Percentiles rank a stretch among this genome's conserved stretches.
These are phyloP conservation scores for Coelopa pilipes DNA, from an alignment of 2,888 invertebrate species.

Conservation along the genomic window DNA sequence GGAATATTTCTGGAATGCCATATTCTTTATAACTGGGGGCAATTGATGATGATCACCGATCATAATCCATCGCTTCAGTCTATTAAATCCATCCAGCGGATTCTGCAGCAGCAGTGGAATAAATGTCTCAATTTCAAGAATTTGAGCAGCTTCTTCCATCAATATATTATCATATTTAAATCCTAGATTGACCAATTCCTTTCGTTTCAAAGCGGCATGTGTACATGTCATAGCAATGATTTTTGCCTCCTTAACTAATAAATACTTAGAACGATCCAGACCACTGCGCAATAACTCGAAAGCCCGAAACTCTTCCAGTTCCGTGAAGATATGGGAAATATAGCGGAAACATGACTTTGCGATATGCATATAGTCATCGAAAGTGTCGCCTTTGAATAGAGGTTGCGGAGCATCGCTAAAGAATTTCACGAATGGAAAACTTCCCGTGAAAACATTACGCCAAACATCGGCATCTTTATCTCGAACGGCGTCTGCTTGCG, in stretches of 20 bases:
- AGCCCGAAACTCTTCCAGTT: slow-evolving; percentile 97
- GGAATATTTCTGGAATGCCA: slow-evolving; percentile 99
- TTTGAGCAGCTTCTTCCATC: slow-evolving; percentile 99
- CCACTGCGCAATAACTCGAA: slow-evolving; percentile 97
- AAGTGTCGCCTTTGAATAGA: slow-evolving; percentile 82
- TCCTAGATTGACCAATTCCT: slow-evolving; percentile 93
- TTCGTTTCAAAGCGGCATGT: slow-evolving; percentile 96
- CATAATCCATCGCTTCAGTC: slow-evolving; percentile 99
- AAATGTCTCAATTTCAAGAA: slow-evolving; percentile 99
- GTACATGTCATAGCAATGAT: slow-evolving; percentile 99
- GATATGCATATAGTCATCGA: slow-evolving; percentile 85
- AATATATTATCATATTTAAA: slow-evolving; percentile 99
- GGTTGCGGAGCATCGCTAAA: slow-evolving; percentile 95
- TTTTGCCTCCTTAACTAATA: slow-evolving; percentile 98
- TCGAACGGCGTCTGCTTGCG: slow-evolving; percentile 50
- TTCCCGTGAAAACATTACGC: slow-evolving; percentile 72
- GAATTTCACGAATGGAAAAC: slow-evolving; percentile 95
- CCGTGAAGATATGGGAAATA: slow-evolving; percentile 94
- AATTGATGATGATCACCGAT: slow-evolving; percentile 99
- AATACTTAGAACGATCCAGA: slow-evolving; percentile 93
- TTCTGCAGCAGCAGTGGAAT: slow-evolving; percentile 98
- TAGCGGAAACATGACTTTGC: slow-evolving; percentile 95
- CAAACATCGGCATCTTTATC: slow-evolving; percentile 51
- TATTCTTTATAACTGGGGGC: slow-evolving; percentile 99
- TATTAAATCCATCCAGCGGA: slow-evolving; percentile 94